Conservation (phyloP, 1,140 invertebrate genomes). For the Apis mellifera region DNA sequence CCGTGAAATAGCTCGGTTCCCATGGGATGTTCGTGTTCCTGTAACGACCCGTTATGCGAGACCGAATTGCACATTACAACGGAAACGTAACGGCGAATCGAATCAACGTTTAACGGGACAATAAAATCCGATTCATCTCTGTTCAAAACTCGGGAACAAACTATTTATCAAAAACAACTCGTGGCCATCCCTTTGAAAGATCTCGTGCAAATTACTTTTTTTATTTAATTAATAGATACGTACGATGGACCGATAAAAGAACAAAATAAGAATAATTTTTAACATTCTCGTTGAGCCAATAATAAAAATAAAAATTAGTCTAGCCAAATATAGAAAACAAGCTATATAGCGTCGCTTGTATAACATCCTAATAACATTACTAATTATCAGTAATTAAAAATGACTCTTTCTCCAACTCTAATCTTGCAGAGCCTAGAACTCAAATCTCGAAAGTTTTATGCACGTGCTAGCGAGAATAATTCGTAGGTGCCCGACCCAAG, state of each 20-base stretch:
- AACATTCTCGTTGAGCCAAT: too few relatives aligned
- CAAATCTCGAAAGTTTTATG: slow-evolving; percentile 44
- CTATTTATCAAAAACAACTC: not conserved
- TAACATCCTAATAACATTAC: too few relatives aligned
- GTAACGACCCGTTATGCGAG: slow-evolving; percentile 20
- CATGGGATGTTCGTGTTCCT: not conserved
- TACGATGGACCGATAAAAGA: too few relatives aligned
- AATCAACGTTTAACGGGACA: slow-evolving; percentile 10
- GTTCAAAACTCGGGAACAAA: not conserved
- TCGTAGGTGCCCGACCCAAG: not conserved
- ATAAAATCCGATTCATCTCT: slow-evolving; percentile 17
- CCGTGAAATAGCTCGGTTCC: slow-evolving; percentile 1
- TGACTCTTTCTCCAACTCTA: not conserved
- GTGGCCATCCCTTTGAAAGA: not conserved
- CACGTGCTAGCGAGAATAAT: not conserved
- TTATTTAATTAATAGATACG: too few relatives aligned
- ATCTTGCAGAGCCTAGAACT: slow-evolving; percentile 53
- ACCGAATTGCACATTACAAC: slow-evolving; percentile 17
- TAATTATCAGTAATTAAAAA: too few relatives aligned
- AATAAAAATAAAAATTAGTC: too few relatives aligned
- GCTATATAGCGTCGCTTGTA: too few relatives aligned
- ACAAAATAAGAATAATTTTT: too few relatives aligned
- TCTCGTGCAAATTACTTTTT: too few relatives aligned
- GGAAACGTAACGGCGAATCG: slow-evolving; percentile 2
- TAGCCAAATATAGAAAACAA: too few relatives aligned